Evolutionary conservation across 2,888 invertebrate genomes (phyloP).

Genomic region (Camptogramma bilineatum): DNA sequence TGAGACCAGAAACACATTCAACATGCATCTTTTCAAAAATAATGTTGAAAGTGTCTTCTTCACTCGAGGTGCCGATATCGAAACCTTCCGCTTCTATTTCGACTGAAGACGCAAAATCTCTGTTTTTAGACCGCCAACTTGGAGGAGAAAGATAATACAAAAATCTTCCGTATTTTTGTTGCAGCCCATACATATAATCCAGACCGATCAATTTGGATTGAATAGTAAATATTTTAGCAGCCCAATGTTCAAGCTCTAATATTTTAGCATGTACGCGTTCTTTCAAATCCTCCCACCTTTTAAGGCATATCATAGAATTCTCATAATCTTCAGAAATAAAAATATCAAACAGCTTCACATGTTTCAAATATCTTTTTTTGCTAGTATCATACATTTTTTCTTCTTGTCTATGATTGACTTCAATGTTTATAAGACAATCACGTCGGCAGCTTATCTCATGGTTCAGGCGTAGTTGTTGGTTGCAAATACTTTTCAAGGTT

Average conservation of each 20-base stretch:
- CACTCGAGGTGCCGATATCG: conserved; percentile 65
- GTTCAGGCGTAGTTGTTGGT: conserved; percentile 54
- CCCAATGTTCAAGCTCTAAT: conserved; percentile 73
- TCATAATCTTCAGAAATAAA: conserved; percentile 87
- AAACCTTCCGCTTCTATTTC: conserved; percentile 79
- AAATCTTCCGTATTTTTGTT: conserved; percentile 88
- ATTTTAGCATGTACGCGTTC: conserved; percentile 70
- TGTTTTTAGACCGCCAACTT: conserved; percentile 84
- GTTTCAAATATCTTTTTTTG: conserved; percentile 75
- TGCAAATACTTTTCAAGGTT: conserved; percentile 56
- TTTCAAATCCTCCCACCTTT: conserved; percentile 78
- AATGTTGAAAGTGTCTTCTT: conserved; percentile 71
- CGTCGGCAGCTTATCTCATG: conserved; percentile 72
- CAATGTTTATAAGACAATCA: conserved; percentile 82
- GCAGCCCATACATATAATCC: conserved; percentile 87
- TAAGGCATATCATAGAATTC: conserved; percentile 84
- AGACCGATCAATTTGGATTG: conserved; percentile 83
- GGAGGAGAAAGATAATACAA: conserved; percentile 88
- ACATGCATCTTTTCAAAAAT: conserved; percentile 79
- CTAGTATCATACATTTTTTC: conserved; percentile 76
- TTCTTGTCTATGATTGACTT: conserved; percentile 83
- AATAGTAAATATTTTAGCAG: conserved; percentile 65
- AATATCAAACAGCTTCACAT: conserved; percentile 85
- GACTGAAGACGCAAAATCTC: conserved; percentile 76
- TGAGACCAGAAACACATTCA: conserved; percentile 67